Percentiles rank a stretch among this genome's conserved stretches.
Evolutionary conservation across 1,140 invertebrate species (phyloP).

Genomic region (Cotesia glomerata): DNA sequence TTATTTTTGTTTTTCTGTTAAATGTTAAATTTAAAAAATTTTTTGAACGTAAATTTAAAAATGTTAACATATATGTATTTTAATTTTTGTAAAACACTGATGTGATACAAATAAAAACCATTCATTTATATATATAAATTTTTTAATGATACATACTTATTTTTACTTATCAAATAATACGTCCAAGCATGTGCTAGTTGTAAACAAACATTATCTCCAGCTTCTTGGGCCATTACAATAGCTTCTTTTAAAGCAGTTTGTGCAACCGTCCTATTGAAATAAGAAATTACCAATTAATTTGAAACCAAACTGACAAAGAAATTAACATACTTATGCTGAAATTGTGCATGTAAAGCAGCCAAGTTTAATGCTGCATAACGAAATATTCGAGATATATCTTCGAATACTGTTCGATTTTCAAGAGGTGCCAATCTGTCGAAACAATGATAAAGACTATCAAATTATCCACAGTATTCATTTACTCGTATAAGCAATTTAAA

Average conservation of each 20-base stretch:
- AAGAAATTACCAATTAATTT: slow-evolving; percentile 27
- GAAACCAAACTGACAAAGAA: no score
- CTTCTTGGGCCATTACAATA: slow-evolving; percentile 85
- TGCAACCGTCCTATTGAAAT: slow-evolving; percentile 73
- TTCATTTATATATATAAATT: slow-evolving; percentile 9
- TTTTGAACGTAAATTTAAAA: no score
- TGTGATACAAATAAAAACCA: no score
- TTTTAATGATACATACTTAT: slow-evolving; percentile 47
- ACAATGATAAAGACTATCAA: slow-evolving; percentile 84
- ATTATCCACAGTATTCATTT: slow-evolving; percentile 84
- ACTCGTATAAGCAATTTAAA: slow-evolving; percentile 85
- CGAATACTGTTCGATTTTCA: slow-evolving; percentile 62
- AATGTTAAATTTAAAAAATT: no score
- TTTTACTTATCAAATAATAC: slow-evolving; percentile 68
- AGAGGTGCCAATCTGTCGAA: slow-evolving; percentile 75
- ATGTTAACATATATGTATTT: no score
- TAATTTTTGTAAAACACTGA: no score
- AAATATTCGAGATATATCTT: slow-evolving; percentile 77
- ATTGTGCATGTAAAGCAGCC: slow-evolving; percentile 84
- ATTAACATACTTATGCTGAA: slow-evolving; percentile 76
- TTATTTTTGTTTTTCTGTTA: no score
- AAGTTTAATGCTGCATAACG: slow-evolving; percentile 90
- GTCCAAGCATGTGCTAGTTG: slow-evolving; percentile 86
- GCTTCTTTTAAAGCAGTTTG: slow-evolving; percentile 82
- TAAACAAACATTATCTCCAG: slow-evolving; percentile 82